Evolutionary conservation across 2,888 invertebrate species (phyloP).

Genomic region (Exephanes ischioxanthus): DNA sequence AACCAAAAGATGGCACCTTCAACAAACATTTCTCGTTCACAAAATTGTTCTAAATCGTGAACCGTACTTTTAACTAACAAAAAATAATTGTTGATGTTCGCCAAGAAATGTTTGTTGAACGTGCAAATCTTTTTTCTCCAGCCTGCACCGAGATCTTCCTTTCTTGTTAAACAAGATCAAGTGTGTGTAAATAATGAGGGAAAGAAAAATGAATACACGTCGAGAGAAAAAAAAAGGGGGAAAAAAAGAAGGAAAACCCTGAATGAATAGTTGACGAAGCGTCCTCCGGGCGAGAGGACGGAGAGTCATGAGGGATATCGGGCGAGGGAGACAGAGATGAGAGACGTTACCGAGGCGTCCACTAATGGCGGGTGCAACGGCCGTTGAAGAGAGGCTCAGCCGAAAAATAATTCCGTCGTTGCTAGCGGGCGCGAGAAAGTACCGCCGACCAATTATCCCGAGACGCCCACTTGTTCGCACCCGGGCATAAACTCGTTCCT

Average conservation of each 20-base stretch:
- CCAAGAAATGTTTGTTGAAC: no score
- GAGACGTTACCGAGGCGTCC: conserved; percentile 69
- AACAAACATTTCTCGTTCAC: no score
- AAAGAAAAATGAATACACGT: conserved; percentile 77
- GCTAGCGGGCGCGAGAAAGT: conserved; percentile 73
- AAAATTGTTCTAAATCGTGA: no score
- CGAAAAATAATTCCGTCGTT: conserved; percentile 80
- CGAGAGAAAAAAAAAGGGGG: background rate
- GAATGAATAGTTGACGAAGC: conserved; percentile 58
- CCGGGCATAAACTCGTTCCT: conserved; percentile 64
- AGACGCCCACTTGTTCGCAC: conserved; percentile 78
- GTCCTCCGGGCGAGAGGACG: background rate
- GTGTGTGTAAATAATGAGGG: conserved; percentile 82
- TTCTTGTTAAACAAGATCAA: conserved; percentile 73
- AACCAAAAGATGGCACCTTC: no score
- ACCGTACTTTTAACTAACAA: no score
- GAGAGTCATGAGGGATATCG: conserved; percentile 25
- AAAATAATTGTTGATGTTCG: no score
- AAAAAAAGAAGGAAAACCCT: conserved; percentile 34
- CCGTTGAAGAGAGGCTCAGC: conserved; percentile 78
- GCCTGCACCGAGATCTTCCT: background rate
- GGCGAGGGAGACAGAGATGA: conserved; percentile 43
- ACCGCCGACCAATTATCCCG: conserved; percentile 79
- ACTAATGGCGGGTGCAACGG: conserved; percentile 82
- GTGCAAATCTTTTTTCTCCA: no score